Base-by-base conservation (phyloP, 1,140 invertebrate species). In the Megathymus violae region DNA sequence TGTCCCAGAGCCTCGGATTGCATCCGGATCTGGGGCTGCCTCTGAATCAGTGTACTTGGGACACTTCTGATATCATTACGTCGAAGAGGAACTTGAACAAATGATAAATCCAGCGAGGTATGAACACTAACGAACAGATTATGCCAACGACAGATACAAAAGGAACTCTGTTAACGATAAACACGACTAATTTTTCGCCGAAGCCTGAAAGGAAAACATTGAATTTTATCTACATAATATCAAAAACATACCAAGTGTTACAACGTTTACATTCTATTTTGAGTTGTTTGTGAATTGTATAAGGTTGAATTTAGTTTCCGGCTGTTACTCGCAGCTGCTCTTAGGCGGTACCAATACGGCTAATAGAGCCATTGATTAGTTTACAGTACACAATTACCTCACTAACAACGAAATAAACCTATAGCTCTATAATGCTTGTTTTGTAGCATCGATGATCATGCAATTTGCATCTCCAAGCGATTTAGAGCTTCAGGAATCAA, bases 351-450 rank as follows among this genome's bases (percentile, higher is more conserved):
- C 27, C 40, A 13, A 59, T 59, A 47, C 27, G 11, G 54, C 27
- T 59, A 36, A 59, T 59, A 46, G 27, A 59, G 54, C 36, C 43
- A 59, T 47, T 47, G 54, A 59, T 59, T 59, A 59, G 43, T 47
- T 59, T 44, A 47, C 54, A 59, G 43, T 59, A 22, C 54, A 59
- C 54, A 46, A 59, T 47, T 59, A 59, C 54, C 16, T 59, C 54
- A 22, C 43, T 59, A 47, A 59, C 54, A 44, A 40, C 11, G 11
- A 54, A 43, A 54, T 43, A 54, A 43, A 13, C 36, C 11, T 15
- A 54, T n/a, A 27, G 38, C 14, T 54, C 15, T 17, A 41, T 54
- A 2, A 38, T 6, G 51, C 38, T 40, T 25, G 38, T 25, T 54
- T 43, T 54, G 51, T 54, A 43, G 19, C 51, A 41, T 27, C 19